A percentile compares a stretch with the other conserved stretches of the same genome.
These are phyloP conservation scores for Trachelus troglodyta DNA, from an alignment of 2,888 invertebrate genomes.

Conservation along the genomic window DNA sequence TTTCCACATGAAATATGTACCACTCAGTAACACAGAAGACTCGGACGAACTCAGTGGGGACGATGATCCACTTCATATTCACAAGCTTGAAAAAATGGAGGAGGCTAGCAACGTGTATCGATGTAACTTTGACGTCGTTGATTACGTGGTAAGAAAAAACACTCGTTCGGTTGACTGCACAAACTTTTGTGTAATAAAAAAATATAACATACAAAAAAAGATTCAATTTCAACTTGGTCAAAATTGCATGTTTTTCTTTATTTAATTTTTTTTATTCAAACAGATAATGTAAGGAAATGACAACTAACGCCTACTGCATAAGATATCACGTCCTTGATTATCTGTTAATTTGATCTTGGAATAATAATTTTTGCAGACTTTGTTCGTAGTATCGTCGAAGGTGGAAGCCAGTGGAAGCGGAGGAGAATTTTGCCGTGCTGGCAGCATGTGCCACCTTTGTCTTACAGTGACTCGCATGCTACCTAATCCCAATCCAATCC, in stretches of 20 bases:
- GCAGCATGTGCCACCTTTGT: conserved; percentile 86
- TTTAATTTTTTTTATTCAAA: neutral
- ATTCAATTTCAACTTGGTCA: neutral
- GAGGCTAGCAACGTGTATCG: conserved; percentile 60
- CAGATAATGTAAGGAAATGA: neutral
- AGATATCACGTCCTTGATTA: neutral
- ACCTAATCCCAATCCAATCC: conserved; percentile 51
- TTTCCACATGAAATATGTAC: conserved; percentile 73
- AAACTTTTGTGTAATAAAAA: neutral
- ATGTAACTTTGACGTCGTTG: conserved; percentile 82
- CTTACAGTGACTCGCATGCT: conserved; percentile 74
- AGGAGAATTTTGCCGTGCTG: conserved; percentile 86
- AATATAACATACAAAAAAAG: neutral
- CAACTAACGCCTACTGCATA: neutral
- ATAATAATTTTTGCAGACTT: conserved; percentile 70
- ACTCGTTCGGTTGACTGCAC: neutral
- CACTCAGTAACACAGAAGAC: conserved; percentile 56
- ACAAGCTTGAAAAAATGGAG: conserved; percentile 67
- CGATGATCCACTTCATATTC: conserved; percentile 62
- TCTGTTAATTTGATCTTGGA: neutral
- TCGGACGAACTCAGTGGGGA: conserved; percentile 42
- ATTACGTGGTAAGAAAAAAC: conserved; percentile 75
- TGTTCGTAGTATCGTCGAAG: conserved; percentile 82
- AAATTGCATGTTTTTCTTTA: neutral
- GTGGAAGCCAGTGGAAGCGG: conserved; percentile 80